Evolutionary conservation across 2,797 vertebrate genomes (phyloP).

Genomic region (Perodicticus potto): DNA sequence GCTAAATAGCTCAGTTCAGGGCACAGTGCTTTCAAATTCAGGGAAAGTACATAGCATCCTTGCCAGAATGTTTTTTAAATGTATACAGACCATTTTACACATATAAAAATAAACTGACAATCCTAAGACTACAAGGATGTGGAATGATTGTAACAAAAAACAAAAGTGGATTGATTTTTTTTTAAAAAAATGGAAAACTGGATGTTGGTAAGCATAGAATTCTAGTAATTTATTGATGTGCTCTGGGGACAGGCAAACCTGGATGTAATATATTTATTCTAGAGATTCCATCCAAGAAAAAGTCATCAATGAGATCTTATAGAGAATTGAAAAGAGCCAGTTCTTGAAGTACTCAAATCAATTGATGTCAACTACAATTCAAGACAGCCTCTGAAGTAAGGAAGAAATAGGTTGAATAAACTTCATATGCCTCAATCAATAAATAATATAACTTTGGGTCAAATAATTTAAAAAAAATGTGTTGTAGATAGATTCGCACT

Average conservation of each 20-base stretch:
- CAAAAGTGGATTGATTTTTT: neutral
- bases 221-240: neutral
- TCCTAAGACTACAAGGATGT: neutral
- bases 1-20: neutral
- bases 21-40: neutral
- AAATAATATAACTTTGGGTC: neutral
- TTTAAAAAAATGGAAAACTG: neutral
- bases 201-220: neutral
- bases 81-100: neutral
- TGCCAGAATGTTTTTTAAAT: neutral
- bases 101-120: neutral
- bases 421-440: neutral
- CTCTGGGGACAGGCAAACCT: neutral
- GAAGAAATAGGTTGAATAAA: neutral
- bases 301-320: neutral
- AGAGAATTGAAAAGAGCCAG: neutral
- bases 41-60: neutral
- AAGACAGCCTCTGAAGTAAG: constrained; percentile 16
- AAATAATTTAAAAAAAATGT: neutral
- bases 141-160: too few species aligned
- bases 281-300: neutral
- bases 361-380: constrained; percentile 22
- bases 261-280: neutral
- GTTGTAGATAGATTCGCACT: neutral
- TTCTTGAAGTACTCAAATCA: constrained; percentile 10